Evolutionary conservation across 64 coral and sea anemone genomes (phyloP).

Genomic region (Stichodactyla mertensii): DNA sequence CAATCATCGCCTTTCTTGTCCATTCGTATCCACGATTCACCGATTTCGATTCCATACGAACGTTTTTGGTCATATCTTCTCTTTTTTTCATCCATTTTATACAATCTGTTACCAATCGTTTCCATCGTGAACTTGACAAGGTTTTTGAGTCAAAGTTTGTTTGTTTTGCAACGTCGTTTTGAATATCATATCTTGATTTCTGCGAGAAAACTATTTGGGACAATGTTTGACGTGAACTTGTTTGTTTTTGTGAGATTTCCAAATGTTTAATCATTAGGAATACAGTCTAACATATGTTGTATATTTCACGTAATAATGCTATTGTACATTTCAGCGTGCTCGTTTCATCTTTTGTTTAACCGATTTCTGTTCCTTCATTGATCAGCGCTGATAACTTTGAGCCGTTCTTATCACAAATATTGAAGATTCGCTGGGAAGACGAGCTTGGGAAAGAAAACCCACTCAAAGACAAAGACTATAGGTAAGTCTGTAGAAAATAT

Average conservation of each 20-base stretch:
- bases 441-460: constrained; percentile 82
- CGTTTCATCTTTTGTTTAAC: constrained; percentile 10
- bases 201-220: background rate
- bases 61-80: background rate
- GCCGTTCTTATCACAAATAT: constrained; percentile 86
- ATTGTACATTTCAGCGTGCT: background rate
- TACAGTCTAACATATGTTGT: background rate
- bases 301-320: background rate
- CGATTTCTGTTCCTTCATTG: constrained; percentile 3
- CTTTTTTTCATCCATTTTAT: background rate
- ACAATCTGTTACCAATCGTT: background rate
- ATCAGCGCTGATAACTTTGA: constrained; percentile 92
- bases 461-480: constrained; percentile 68
- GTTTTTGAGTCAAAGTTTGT: background rate
- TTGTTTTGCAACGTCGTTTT: background rate
- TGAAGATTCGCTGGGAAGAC: constrained; percentile 98
- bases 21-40: background rate
- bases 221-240: background rate
- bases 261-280: background rate
- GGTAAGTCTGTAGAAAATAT: constrained; percentile 24
- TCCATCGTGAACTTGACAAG: background rate
- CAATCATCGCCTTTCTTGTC: background rate
- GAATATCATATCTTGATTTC: background rate
- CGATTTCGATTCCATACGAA: background rate
- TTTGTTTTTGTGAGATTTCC: background rate